phyloP scores from a whole-genome alignment of 2,797 vertebrate genomes.

The Cossypha polioptera region DNA sequence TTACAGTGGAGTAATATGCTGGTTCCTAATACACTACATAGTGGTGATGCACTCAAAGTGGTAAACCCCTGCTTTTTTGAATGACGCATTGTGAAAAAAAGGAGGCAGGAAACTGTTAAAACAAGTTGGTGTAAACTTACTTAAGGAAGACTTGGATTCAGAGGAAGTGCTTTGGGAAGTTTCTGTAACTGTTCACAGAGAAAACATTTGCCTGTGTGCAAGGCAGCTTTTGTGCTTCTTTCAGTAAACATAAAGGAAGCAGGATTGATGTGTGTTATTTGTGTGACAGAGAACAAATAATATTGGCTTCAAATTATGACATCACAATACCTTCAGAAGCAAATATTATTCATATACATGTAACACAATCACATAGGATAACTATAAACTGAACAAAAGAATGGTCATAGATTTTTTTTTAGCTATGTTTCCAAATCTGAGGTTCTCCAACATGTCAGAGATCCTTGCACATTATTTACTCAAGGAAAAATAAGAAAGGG shows the following conservation, averaged over 20 bases:
- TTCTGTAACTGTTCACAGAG: neutral
- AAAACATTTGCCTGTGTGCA: neutral
- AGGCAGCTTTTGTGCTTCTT: neutral
- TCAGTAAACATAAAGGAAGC: neutral
- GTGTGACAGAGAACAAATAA: neutral
- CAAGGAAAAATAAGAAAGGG: neutral
- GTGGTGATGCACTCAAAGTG: neutral
- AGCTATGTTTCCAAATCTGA: neutral
- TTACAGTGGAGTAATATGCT: neutral
- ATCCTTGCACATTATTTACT: neutral
- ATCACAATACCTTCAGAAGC: neutral
- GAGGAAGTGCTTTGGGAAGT: neutral
- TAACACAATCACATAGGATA: neutral
- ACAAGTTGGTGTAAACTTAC: neutral
- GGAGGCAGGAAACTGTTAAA: slow-evolving; percentile 26
- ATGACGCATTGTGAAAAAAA: neutral
- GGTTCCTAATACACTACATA: neutral
- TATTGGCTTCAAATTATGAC: neutral
- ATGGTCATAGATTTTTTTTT: neutral
- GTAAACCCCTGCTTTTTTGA: neutral
- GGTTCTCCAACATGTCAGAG: neutral
- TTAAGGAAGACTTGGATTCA: neutral
- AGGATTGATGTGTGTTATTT: neutral
- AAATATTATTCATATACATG: neutral
- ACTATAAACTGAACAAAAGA: neutral